phyloP scores from a whole-genome alignment of 2,113 vertebrate species.

The Dipodomys stephensi region DNA sequence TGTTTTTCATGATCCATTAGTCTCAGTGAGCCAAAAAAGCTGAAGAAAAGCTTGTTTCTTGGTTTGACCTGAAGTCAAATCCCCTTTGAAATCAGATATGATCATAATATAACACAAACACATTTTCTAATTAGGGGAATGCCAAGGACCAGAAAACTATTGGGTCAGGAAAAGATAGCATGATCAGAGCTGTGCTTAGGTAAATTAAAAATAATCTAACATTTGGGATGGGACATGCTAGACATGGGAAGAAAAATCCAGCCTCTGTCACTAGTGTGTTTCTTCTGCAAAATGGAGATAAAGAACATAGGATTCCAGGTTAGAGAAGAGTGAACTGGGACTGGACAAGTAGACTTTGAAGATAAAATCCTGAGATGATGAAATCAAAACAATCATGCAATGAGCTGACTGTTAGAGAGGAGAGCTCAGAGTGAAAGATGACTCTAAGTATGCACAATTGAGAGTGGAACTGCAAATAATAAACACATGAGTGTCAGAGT shows the following conservation, averaged over 20 bases:
- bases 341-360: background rate
- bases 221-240: background rate
- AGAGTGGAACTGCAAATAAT: background rate
- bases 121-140: background rate
- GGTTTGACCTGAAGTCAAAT: background rate
- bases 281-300: background rate
- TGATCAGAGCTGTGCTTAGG: background rate
- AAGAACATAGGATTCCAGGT: background rate
- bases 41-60: background rate
- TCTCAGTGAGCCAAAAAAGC: background rate
- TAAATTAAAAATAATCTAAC: background rate
- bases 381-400: background rate
- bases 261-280: background rate
- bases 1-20: background rate
- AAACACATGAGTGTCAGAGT: background rate
- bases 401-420: background rate
- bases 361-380: background rate
- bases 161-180: background rate
- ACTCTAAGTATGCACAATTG: background rate
- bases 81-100: background rate
- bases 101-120: background rate
- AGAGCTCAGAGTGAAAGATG: background rate
- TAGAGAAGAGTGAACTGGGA: background rate
- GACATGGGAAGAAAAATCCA: background rate
- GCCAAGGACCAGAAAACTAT: background rate